Evolutionary conservation across 2,888 invertebrate genomes (phyloP), one percentile per base, ranked within the genome.

Genomic region (Orthosia gracilis): DNA sequence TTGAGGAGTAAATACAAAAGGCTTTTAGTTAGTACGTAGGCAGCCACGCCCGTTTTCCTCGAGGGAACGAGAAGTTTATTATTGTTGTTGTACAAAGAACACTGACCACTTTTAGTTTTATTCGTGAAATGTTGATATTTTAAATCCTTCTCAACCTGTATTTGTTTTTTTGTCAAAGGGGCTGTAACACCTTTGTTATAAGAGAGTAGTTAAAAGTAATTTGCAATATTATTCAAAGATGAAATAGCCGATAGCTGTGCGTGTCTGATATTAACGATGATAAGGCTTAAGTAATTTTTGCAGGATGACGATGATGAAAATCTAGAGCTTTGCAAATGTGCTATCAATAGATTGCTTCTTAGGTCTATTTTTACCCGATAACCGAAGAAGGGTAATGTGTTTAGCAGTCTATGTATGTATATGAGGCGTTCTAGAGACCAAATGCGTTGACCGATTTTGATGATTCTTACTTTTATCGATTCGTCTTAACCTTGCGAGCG

Each of bases 1-100:
- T 79, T 67, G 15, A 63, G 13, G 17, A 64, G 54, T 63, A 77
- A 59, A 59, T 76, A 63, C 52, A 49, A 45, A 76, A 58, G 18
- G 21, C 26, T 72, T 72, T 52, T 23, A 23, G 23, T 75, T 71
- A 21, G 63, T 45, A 54, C 18, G 50, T 31, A 76, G 63, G 26
- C 52, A 45, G 17, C 26, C 59, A 26, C 72, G 54, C 49, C 59
- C 55, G 21, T 23, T 49, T 63, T 11, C n/a, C 63, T 18, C 52
- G 3, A 52, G 78, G 63, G 47, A 64, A 1, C 4, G 0, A 49
- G 7, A 57, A 49, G n/a, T 58, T 26, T 78, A 17, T 49, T 15
- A 13, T 55, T 70, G 13, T 55, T 70, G 13, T 63, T 63, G 47
- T 76, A n/a, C 31, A 4, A 12, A 13, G 50, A 15, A 54, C 31